phyloP scores from a whole-genome alignment of 2,888 invertebrate genomes.

The Platerodrilus igneus region DNA sequence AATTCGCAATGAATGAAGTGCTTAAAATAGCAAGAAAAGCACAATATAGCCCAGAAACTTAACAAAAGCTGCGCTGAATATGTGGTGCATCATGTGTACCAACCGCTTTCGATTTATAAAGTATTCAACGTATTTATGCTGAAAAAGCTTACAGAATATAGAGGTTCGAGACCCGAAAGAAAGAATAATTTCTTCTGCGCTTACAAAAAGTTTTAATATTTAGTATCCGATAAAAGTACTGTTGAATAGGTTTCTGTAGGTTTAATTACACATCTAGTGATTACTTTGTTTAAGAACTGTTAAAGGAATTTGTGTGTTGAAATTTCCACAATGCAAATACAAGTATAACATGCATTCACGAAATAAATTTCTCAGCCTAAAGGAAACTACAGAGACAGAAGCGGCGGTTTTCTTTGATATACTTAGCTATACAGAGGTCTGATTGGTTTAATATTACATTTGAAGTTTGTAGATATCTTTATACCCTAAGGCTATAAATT shows the following conservation, averaged over 20 bases:
- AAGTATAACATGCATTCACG: too few species aligned
- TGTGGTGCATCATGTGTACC: conserved; percentile 10
- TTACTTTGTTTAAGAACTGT: too few species aligned
- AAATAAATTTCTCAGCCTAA: too few species aligned
- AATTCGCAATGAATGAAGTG: conserved; percentile 3
- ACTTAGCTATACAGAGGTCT: conserved; percentile 29
- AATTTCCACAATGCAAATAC: too few species aligned
- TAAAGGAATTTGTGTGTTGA: too few species aligned
- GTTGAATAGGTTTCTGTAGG: too few species aligned
- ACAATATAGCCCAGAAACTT: conserved; percentile 7
- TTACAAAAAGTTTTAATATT: too few species aligned
- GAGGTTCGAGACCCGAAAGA: too few species aligned
- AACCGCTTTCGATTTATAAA: conserved; percentile 10
- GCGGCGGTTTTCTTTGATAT: conserved; percentile 27
- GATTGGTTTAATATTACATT: conserved; percentile 36
- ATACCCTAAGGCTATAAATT: conserved; percentile 16
- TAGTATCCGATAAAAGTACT: too few species aligned
- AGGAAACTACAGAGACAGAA: conserved; percentile 19
- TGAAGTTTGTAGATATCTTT: conserved; percentile 24
- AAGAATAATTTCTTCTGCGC: too few species aligned
- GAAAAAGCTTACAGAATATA: conserved; percentile 6
- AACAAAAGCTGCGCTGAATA: conserved; percentile 8
- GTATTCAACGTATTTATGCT: conserved; percentile 10
- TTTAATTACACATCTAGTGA: too few species aligned
- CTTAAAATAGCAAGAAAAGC: too few species aligned